These are phyloP conservation scores for Hyperoplus immaculatus DNA, from an alignment of 2,797 vertebrate genomes.

Conservation along the genomic window DNA sequence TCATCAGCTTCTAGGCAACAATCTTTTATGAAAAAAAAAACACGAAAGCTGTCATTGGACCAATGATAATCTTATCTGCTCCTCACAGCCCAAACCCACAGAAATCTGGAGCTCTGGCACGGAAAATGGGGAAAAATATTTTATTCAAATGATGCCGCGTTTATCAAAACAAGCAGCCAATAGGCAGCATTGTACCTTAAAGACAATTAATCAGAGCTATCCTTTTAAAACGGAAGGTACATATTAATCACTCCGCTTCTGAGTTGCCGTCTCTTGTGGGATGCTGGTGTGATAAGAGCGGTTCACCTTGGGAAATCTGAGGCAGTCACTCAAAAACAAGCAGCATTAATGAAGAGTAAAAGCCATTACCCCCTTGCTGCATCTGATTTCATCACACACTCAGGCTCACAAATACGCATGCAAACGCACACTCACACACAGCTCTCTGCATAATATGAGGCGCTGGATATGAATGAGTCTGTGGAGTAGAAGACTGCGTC, in stretches of 20 bases:
- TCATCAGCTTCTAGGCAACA: constrained; percentile 84
- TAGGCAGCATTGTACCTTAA: constrained; percentile 80
- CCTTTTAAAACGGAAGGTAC: constrained; percentile 76
- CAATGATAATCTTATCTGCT: constrained; percentile 81
- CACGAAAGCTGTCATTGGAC: constrained; percentile 81
- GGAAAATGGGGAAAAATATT: constrained; percentile 77
- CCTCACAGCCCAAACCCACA: constrained; percentile 67
- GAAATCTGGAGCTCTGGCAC: constrained; percentile 57
- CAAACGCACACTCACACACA: constrained; percentile 42
- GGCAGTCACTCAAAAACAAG: constrained; percentile 84
- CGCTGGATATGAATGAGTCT: constrained; percentile 74
- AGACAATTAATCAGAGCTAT: constrained; percentile 86
- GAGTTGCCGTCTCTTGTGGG: constrained; percentile 73
- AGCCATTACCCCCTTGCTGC: constrained; percentile 80
- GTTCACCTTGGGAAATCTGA: constrained; percentile 85
- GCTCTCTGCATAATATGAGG: constrained; percentile 65
- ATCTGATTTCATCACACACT: constrained; percentile 79
- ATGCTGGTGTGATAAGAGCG: constrained; percentile 75
- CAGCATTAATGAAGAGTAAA: constrained; percentile 85
- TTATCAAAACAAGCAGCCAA: constrained; percentile 83
- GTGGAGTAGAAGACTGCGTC: constrained; percentile 74
- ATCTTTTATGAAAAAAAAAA: constrained; percentile 82
- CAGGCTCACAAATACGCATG: constrained; percentile 43
- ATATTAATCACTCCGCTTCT: constrained; percentile 82
- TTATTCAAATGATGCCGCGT: constrained; percentile 78